These are phyloP conservation scores for Desoria tigrina DNA, from an alignment of 2,888 invertebrate species.

Conservation along the genomic window DNA sequence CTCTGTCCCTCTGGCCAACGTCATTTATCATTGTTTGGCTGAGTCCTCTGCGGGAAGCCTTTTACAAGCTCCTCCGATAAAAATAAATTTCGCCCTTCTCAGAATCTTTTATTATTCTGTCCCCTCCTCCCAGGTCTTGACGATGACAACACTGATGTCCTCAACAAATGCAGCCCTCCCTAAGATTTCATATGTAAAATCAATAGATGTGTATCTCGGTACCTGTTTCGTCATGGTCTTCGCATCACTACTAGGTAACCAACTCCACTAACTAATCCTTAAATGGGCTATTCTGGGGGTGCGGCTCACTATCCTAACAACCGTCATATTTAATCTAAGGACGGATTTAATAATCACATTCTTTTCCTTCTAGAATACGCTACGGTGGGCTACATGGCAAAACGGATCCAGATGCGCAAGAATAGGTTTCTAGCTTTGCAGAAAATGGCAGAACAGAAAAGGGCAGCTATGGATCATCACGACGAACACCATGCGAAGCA, in stretches of 20 bases:
- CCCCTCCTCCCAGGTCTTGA: conserved; percentile 66
- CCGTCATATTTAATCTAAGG: background rate
- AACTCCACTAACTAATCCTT: background rate
- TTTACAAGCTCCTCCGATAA: too few relatives aligned
- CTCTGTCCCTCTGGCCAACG: too few relatives aligned
- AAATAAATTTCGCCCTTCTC: too few relatives aligned
- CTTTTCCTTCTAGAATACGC: conserved; percentile 78
- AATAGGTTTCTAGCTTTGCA: conserved; percentile 86
- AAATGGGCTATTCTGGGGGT: background rate
- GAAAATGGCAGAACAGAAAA: conserved; percentile 90
- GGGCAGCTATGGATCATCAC: conserved; percentile 71
- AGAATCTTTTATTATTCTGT: background rate
- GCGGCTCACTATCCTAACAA: background rate
- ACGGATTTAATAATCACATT: too few relatives aligned
- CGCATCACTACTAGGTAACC: conserved; percentile 86
- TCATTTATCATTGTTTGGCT: too few relatives aligned
- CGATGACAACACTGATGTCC: conserved; percentile 97
- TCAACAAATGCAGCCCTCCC: conserved; percentile 95
- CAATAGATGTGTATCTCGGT: conserved; percentile 94
- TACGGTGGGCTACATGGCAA: conserved; percentile 96
- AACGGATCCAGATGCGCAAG: conserved; percentile 94
- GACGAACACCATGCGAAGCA: conserved; percentile 56
- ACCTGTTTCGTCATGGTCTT: conserved; percentile 99
- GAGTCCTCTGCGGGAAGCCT: too few relatives aligned
- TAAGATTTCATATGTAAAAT: conserved; percentile 96